Base-by-base conservation (phyloP, 1,140 invertebrate genomes). In the Diorhabda carinulata region DNA sequence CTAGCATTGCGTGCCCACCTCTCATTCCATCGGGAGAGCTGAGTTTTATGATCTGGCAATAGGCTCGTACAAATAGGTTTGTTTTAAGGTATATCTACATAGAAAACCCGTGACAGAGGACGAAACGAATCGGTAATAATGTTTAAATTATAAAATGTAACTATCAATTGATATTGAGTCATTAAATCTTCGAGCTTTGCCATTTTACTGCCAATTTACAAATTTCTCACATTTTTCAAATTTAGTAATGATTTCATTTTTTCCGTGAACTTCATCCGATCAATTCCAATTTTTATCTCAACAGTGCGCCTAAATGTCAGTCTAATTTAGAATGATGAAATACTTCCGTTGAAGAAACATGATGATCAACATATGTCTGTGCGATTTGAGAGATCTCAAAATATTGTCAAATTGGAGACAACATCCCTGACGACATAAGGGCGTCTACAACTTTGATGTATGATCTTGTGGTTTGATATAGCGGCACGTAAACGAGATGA, bases 261-360 rank as follows among this genome's bases (percentile, higher is more conserved):
- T n/a, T 52, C n/a, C 47, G 6, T 52, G 47, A 4, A 52, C n/a
- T 6, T 52, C 47, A 52, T n/a, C 47, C 47, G 6, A 8, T 8
- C 47, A 8, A 8, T 52, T 8, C 6, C 6, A 8, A 8, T 52
- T 52, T 52, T 52, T n/a, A 52, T 52, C 47, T 52, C 6, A 52
- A n/a, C 6, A 8, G 47, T 52, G 47, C 47, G 47, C 47, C 3
- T 52, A 52, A 52, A 52, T 52, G 47, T n/a, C 47, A 52, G 6
- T 52, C 47, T 52, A 52, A 52, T 52, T 52, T 52, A 52, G n/a
- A 52, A 52, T 52, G 47, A 52, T 52, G 47, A 52, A 52, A 52
- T 52, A 52, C 47, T 52, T 52, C 47, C 47, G 6, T 52, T 52
- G 6, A 52, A 6, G 47, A 52, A 52, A 52, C 47, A 6, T 52